These are phyloP conservation scores for Hyles lineata DNA, from an alignment of 2,888 invertebrate species.

Conservation along the genomic window DNA sequence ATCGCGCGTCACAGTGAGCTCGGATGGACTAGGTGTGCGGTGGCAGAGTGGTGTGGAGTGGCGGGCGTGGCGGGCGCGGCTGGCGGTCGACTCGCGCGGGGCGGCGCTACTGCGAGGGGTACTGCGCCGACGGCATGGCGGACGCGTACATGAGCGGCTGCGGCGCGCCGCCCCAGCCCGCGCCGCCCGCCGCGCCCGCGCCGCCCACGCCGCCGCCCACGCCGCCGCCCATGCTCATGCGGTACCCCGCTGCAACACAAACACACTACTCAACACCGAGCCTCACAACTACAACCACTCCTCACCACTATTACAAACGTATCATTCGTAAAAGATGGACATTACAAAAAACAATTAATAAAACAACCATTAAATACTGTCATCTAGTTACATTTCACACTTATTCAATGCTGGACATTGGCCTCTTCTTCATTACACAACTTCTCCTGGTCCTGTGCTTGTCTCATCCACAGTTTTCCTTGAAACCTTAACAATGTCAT, in stretches of 20 bases:
- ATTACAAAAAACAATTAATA: too few relatives aligned
- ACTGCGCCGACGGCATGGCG: constrained; percentile 92
- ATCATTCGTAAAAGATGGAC: too few relatives aligned
- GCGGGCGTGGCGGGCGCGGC: constrained; percentile 18
- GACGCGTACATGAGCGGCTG: constrained; percentile 91
- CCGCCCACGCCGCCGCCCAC: constrained; percentile 35
- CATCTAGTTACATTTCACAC: too few relatives aligned
- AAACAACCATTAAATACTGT: too few relatives aligned
- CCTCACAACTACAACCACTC: background rate
- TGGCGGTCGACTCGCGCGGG: constrained; percentile 38
- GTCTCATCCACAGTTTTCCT: too few relatives aligned
- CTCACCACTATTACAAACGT: background rate
- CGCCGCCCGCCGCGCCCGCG: constrained; percentile 71
- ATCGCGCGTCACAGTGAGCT: background rate
- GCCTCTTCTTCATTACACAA: too few relatives aligned
- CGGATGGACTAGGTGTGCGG: background rate
- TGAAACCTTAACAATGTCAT: too few relatives aligned
- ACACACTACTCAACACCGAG: constrained; percentile 34
- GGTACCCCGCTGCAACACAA: constrained; percentile 80
- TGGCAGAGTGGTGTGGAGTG: background rate
- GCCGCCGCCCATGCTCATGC: constrained; percentile 84
- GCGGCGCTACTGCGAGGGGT: constrained; percentile 91
- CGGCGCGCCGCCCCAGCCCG: constrained; percentile 84
- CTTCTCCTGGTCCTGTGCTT: too few relatives aligned
- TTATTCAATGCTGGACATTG: too few relatives aligned